These are phyloP conservation scores for Lordiphosa fenestrarum DNA, from an alignment of 2,888 invertebrate species.

Conservation along the genomic window DNA sequence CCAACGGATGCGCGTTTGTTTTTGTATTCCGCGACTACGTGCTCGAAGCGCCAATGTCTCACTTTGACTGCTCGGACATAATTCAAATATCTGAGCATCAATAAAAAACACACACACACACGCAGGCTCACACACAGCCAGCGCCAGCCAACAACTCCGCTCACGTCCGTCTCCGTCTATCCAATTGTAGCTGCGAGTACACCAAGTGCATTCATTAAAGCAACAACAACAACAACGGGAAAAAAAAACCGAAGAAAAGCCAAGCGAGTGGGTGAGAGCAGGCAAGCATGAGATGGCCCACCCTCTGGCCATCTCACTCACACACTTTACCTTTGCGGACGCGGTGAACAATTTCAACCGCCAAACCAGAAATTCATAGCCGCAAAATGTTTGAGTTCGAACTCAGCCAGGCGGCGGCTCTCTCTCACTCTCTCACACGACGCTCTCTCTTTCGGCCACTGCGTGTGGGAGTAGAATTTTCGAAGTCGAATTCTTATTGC, in stretches of 20 bases:
- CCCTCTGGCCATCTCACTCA: slow-evolving; percentile 39
- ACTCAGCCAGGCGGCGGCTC: slow-evolving; percentile 7
- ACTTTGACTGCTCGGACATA: slow-evolving; percentile 81
- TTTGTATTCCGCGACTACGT: slow-evolving; percentile 80
- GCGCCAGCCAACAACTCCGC: slow-evolving; percentile 9
- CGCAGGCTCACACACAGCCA: slow-evolving; percentile 13
- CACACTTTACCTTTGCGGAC: slow-evolving; percentile 65
- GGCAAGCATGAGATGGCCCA: slow-evolving; percentile 40
- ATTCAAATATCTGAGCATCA: slow-evolving; percentile 81
- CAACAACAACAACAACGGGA: too few species aligned
- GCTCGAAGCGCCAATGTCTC: slow-evolving; percentile 81
- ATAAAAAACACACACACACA: slow-evolving; percentile 74
- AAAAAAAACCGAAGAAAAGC: slow-evolving; percentile 22
- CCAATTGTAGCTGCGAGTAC: slow-evolving; percentile 70
- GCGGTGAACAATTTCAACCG: slow-evolving; percentile 42
- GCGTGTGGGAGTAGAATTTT: slow-evolving; percentile 8
- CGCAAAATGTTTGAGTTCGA: slow-evolving; percentile 58
- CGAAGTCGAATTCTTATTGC: slow-evolving; percentile 57
- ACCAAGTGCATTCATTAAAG: slow-evolving; percentile 63
- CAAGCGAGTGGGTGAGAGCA: slow-evolving; percentile 45
- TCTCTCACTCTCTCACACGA: slow-evolving; percentile 29
- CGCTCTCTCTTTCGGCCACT: slow-evolving; percentile 8
- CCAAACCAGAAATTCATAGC: slow-evolving; percentile 52
- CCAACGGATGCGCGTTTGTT: slow-evolving; percentile 48
- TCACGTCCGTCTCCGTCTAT: slow-evolving; percentile 9